A percentile compares a stretch with the other conserved stretches of the same genome.
Evolutionary conservation across 2,888 invertebrate genomes (phyloP).

Genomic region (Esperia sulphurella): DNA sequence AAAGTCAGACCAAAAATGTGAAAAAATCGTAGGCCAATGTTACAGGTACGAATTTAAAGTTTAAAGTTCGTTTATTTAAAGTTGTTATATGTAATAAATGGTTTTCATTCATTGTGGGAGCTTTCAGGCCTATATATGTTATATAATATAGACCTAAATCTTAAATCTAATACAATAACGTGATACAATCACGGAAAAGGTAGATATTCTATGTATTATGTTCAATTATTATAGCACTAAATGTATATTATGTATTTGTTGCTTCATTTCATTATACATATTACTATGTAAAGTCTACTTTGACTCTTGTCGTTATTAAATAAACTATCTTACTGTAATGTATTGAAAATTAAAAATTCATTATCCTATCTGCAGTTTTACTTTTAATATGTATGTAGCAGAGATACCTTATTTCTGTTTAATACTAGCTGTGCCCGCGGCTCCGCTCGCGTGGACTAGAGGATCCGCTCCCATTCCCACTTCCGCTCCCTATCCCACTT

Average conservation of each 20-base stretch:
- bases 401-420: too few relatives aligned
- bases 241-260: conserved; percentile 18
- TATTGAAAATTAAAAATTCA: conserved; percentile 4
- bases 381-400: not conserved
- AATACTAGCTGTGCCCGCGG: not conserved
- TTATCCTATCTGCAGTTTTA: conserved; percentile 4
- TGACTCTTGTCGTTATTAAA: conserved; percentile 6
- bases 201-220: conserved; percentile 7
- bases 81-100: too few relatives aligned
- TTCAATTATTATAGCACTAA: not conserved
- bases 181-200: conserved; percentile 5
- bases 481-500: too few relatives aligned
- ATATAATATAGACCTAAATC: not conserved
- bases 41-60: not conserved
- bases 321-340: not conserved
- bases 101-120: not conserved
- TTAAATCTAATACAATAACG: not conserved
- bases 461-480: too few relatives aligned
- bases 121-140: not conserved
- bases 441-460: too few relatives aligned
- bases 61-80: too few relatives aligned
- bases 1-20: too few relatives aligned
- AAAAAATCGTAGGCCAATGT: not conserved
- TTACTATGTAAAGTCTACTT: conserved; percentile 12
- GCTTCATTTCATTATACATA: conserved; percentile 15